Percentiles rank a stretch among this genome's conserved stretches.
Conservation (phyloP, 2,797 vertebrate species). For the Acridotheres tristis region DNA sequence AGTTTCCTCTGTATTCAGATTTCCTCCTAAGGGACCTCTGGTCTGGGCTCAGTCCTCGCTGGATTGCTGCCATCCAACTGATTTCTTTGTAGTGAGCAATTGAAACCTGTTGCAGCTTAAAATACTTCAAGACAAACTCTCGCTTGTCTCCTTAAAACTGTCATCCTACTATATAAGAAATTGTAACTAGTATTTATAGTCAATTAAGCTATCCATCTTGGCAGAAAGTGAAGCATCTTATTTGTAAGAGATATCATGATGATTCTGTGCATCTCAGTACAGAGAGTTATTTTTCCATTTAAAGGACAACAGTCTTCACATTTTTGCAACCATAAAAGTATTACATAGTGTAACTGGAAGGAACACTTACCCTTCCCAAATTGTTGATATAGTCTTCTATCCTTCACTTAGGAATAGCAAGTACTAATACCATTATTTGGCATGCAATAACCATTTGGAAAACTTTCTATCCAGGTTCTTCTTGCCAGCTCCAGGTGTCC, state of each 20-base stretch:
- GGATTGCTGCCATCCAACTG: neutral
- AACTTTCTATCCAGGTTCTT: neutral
- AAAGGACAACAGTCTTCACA: neutral
- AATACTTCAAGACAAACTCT: neutral
- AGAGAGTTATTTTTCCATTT: neutral
- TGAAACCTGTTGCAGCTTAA: neutral
- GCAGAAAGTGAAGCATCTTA: neutral
- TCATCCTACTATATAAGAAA: neutral
- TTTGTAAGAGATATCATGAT: neutral
- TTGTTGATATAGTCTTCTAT: neutral
- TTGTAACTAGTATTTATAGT: neutral
- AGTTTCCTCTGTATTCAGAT: neutral
- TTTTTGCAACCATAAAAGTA: neutral
- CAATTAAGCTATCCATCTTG: neutral
- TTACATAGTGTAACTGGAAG: neutral
- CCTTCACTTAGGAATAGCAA: neutral
- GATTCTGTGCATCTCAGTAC: neutral
- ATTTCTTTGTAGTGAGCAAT: neutral
- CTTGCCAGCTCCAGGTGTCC: neutral
- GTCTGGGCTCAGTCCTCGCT: accelerated
- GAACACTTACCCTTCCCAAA: neutral
- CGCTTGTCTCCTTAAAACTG: neutral
- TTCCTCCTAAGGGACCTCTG: neutral
- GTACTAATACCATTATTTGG: neutral
- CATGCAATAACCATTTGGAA: neutral